phyloP scores from a whole-genome alignment of 64 coral and sea anemone genomes.

The Astreopora myriophthalma region DNA sequence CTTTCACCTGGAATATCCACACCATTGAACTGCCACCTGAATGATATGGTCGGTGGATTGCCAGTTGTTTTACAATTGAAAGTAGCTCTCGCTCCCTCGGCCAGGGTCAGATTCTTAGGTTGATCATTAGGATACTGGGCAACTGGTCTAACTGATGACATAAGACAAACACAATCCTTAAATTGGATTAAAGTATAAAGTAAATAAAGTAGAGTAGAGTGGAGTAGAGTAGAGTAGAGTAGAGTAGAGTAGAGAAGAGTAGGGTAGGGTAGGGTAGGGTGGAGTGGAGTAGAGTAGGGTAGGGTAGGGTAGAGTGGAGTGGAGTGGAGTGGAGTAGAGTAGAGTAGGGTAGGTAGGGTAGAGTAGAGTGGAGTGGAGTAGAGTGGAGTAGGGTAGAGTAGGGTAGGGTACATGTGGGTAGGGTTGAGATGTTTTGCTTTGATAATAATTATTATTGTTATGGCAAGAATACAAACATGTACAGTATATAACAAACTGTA shows the following conservation, averaged over 20 bases:
- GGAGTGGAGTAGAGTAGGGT: too few relatives aligned
- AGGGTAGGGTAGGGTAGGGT: too few relatives aligned
- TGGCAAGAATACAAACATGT: too few relatives aligned
- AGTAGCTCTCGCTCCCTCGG: constrained; percentile 17
- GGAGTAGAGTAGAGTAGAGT: too few relatives aligned
- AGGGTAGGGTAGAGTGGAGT: too few relatives aligned
- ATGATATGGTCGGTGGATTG: constrained; percentile 33
- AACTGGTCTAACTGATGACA: constrained; percentile 83
- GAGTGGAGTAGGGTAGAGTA: not conserved
- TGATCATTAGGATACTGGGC: constrained; percentile 56
- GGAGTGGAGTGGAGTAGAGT: not conserved
- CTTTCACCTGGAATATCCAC: constrained; percentile 30
- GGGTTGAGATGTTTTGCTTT: too few relatives aligned
- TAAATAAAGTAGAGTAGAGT: not conserved
- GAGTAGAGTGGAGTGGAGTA: not conserved
- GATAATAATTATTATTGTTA: too few relatives aligned
- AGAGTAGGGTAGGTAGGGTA: not conserved
- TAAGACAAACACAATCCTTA: too few relatives aligned
- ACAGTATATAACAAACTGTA: too few relatives aligned
- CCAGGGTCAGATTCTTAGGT: constrained; percentile 77
- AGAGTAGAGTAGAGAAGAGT: too few relatives aligned
- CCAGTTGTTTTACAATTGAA: constrained; percentile 80
- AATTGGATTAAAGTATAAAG: too few relatives aligned
- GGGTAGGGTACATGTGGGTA: not conserved
- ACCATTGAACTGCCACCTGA: constrained; percentile 80